Conservation (phyloP, 2,113 vertebrate genomes). For the Arothron firmamentum region DNA sequence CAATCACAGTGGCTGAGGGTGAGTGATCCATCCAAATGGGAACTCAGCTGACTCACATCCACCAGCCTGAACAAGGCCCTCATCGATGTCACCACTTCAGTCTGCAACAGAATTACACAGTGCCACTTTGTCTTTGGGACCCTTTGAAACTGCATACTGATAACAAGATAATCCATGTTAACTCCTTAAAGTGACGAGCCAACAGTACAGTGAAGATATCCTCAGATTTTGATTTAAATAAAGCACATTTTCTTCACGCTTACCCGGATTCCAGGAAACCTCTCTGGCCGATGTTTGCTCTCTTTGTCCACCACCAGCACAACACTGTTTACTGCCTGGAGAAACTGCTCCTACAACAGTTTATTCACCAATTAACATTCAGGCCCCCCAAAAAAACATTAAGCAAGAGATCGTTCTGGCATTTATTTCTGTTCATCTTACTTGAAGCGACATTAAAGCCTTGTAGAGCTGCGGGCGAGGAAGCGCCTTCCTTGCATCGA, state of each 20-base stretch:
- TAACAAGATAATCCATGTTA: no score
- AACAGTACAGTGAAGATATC: no score
- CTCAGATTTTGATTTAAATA: no score
- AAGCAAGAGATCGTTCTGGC: not conserved
- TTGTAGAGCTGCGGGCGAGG: conserved; percentile 71
- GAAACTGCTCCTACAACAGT: conserved; percentile 62
- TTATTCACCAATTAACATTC: not conserved
- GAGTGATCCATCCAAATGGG: conserved; percentile 78
- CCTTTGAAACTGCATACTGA: no score
- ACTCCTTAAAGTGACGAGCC: no score
- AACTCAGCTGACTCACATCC: conserved; percentile 81
- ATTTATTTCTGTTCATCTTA: conserved; percentile 45
- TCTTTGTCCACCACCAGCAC: conserved; percentile 84
- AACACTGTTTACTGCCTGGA: conserved; percentile 66
- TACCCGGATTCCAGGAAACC: conserved; percentile 78
- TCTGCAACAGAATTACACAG: conserved; percentile 58
- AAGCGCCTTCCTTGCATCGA: conserved; percentile 80
- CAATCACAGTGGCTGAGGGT: conserved; percentile 83
- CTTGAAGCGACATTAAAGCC: conserved; percentile 80
- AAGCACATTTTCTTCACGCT: conserved; percentile 5
- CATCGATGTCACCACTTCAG: conserved; percentile 80
- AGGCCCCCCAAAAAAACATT: not conserved
- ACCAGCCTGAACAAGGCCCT: conserved; percentile 80
- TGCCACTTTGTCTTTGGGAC: not conserved
- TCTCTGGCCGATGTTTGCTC: conserved; percentile 66